Percentiles rank a stretch among this genome's conserved stretches.
Conservation (phyloP, 2,797 vertebrate species). For the Euphonia xanthogaster region DNA sequence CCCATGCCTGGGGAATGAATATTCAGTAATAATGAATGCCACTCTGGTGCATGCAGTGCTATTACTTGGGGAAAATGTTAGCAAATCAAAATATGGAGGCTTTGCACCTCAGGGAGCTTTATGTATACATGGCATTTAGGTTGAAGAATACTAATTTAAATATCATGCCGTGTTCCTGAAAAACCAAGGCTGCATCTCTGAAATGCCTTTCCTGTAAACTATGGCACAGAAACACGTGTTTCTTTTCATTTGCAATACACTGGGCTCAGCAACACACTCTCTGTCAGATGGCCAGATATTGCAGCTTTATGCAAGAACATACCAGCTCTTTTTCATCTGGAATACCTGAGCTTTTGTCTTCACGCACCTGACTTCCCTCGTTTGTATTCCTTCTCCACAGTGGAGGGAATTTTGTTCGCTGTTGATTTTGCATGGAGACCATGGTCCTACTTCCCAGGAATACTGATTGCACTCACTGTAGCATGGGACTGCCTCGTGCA, state of each 20-base stretch:
- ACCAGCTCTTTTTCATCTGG: background rate
- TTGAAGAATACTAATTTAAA: conserved; percentile 36
- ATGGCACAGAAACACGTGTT: background rate
- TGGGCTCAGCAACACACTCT: background rate
- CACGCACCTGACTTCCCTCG: conserved; percentile 89
- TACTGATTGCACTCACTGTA: conserved; percentile 86
- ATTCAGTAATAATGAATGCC: conserved; percentile 6
- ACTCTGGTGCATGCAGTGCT: background rate
- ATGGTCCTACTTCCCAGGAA: conserved; percentile 86
- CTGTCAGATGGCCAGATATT: background rate
- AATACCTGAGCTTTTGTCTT: conserved; percentile 9
- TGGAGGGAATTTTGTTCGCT: conserved; percentile 82
- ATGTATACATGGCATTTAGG: conserved; percentile 1
- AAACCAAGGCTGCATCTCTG: background rate
- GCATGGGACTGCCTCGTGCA: conserved; percentile 91
- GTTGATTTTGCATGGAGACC: conserved; percentile 93
- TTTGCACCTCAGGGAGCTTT: background rate
- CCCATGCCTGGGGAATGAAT: background rate
- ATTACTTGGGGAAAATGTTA: conserved; percentile 4
- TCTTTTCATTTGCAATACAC: background rate
- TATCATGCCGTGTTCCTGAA: background rate
- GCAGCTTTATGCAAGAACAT: background rate
- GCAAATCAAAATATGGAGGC: conserved; percentile 18
- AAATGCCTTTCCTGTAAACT: background rate
- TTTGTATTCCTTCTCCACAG: conserved; percentile 92